Evolutionary conservation across 2,113 vertebrate genomes (phyloP).

Genomic region (Boleophthalmus pectinirostris): DNA sequence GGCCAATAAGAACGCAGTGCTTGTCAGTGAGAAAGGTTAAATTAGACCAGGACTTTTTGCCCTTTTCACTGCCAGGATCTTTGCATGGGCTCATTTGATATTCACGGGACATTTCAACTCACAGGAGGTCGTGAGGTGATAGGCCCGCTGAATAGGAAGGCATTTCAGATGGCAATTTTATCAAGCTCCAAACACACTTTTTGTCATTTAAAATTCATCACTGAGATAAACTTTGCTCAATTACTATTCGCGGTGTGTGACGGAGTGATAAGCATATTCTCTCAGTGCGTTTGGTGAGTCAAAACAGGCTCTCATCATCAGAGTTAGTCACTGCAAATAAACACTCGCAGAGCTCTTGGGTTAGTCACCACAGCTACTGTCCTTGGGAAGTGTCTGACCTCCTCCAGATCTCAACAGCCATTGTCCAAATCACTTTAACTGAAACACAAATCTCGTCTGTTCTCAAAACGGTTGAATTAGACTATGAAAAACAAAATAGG

Average conservation of each 20-base stretch:
- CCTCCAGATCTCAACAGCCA: constrained; percentile 3
- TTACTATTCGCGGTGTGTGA: constrained; percentile 50
- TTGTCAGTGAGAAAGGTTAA: constrained; percentile 54
- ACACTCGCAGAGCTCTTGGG: constrained; percentile 1
- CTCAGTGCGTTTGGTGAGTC: constrained; percentile 20
- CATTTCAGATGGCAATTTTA: constrained; percentile 74
- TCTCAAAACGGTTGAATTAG: background rate
- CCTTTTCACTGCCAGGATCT: constrained; percentile 54
- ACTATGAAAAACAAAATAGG: too few relatives aligned
- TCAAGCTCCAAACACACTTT: constrained; percentile 46
- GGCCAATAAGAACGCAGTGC: constrained; percentile 41
- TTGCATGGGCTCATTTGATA: constrained; percentile 63
- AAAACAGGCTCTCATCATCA: constrained; percentile 26
- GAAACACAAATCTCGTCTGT: background rate
- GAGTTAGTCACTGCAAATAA: constrained; percentile 27
- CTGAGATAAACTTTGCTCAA: constrained; percentile 61
- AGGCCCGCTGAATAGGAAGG: constrained; percentile 44
- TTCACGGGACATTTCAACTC: constrained; percentile 68
- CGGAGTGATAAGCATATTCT: constrained; percentile 45
- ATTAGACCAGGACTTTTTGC: constrained; percentile 56
- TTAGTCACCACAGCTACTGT: constrained; percentile 4
- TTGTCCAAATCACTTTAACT: background rate
- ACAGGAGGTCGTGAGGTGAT: constrained; percentile 65
- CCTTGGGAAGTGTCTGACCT: constrained; percentile 17
- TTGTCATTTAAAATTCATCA: constrained; percentile 64